Evolutionary conservation across 2,888 invertebrate species (phyloP).

Genomic region (Barypeithes pellucidus): DNA sequence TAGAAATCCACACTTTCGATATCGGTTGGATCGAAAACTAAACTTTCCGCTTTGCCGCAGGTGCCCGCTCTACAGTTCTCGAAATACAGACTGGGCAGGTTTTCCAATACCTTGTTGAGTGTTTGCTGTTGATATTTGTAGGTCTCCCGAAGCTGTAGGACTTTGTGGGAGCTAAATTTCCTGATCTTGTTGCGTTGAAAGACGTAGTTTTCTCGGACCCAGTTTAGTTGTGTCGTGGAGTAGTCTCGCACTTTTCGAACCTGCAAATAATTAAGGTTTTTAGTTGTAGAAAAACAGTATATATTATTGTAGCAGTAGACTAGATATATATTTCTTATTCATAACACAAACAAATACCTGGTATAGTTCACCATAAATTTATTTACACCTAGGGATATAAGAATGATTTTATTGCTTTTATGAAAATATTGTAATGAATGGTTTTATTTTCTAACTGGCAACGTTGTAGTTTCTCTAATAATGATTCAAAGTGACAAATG

Average conservation of each 20-base stretch:
- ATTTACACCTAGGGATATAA: too few species aligned
- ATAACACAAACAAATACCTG: too few species aligned
- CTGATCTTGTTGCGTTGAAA: slow-evolving; percentile 95
- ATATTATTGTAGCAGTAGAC: not conserved
- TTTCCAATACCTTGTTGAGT: slow-evolving; percentile 93
- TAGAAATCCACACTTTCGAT: slow-evolving; percentile 79
- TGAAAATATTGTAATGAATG: too few species aligned
- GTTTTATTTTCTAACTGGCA: too few species aligned
- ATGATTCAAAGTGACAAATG: too few species aligned
- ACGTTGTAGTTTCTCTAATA: too few species aligned
- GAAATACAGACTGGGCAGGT: slow-evolving; percentile 90
- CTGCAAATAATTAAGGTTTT: slow-evolving; percentile 71
- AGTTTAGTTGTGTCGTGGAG: slow-evolving; percentile 91
- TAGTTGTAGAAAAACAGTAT: not conserved
- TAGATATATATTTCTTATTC: too few species aligned
- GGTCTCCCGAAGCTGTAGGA: slow-evolving; percentile 90
- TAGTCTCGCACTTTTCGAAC: slow-evolving; percentile 94
- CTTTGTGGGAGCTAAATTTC: slow-evolving; percentile 95
- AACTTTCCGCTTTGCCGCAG: slow-evolving; percentile 84
- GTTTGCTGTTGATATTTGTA: slow-evolving; percentile 98
- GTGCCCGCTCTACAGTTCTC: slow-evolving; percentile 94
- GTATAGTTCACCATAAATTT: too few species aligned
- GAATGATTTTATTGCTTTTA: too few species aligned
- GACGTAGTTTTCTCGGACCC: slow-evolving; percentile 96
- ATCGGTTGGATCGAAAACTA: slow-evolving; percentile 79